Percentiles rank a stretch among this genome's conserved stretches.
These are phyloP conservation scores for Sarcophaga caerulescens DNA, from an alignment of 2,888 invertebrate genomes.

Conservation along the genomic window DNA sequence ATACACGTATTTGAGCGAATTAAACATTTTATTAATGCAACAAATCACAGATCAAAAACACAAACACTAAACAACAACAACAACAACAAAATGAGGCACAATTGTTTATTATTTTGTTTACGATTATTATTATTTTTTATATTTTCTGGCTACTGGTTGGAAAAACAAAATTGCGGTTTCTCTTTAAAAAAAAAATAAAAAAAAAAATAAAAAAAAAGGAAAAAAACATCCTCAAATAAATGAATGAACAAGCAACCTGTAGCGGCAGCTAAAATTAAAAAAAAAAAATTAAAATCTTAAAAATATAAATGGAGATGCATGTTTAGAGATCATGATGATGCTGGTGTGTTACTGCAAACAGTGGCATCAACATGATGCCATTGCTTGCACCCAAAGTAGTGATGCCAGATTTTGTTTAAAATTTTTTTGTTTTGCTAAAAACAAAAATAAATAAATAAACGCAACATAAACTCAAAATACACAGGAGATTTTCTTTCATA, in stretches of 20 bases:
- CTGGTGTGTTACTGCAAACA: slow-evolving; percentile 1
- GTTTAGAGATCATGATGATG: slow-evolving; percentile 9
- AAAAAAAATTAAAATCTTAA: background rate
- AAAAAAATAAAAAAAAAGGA: too few species aligned
- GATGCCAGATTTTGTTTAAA: slow-evolving; percentile 41
- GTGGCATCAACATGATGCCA: slow-evolving; percentile 15
- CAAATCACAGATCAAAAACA: slow-evolving; percentile 37
- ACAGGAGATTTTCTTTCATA: background rate
- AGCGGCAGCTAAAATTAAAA: background rate
- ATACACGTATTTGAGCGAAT: slow-evolving; percentile 11
- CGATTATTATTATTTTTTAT: slow-evolving; percentile 19
- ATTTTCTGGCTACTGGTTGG: slow-evolving; percentile 36
- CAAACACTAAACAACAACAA: background rate
- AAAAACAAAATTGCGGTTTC: slow-evolving; percentile 5
- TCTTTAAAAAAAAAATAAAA: background rate
- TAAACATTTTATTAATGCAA: slow-evolving; percentile 47
- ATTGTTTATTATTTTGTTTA: slow-evolving; percentile 51
- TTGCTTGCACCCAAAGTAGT: background rate
- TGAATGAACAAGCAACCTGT: too few species aligned
- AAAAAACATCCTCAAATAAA: too few species aligned
- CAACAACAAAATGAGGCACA: background rate
- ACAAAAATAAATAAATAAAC: background rate
- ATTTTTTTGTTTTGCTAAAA: background rate
- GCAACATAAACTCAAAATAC: background rate
- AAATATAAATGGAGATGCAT: background rate